Conservation (phyloP, 2,797 vertebrate genomes). For the Ara ararauna region DNA sequence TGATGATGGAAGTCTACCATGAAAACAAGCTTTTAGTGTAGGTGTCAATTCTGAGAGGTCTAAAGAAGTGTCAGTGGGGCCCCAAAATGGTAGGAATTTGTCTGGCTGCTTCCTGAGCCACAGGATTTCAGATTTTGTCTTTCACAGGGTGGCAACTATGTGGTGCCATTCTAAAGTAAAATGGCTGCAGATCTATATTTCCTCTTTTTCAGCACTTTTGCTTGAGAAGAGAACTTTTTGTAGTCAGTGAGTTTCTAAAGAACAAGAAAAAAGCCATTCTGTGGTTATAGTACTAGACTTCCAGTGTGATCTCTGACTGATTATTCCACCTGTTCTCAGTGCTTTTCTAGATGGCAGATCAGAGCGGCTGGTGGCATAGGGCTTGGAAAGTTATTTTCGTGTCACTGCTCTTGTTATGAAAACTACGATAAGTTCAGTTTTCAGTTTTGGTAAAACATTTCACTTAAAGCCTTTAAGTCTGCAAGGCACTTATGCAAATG, state of each 20-base stretch:
- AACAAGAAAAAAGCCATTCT: neutral
- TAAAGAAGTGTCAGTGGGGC: neutral
- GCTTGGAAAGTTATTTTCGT: neutral
- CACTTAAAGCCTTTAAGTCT: neutral
- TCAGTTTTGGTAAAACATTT: conserved; percentile 19
- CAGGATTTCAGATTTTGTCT: neutral
- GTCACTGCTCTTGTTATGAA: neutral
- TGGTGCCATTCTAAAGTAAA: neutral
- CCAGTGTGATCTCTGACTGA: neutral
- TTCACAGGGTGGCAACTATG: neutral
- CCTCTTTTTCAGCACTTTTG: neutral
- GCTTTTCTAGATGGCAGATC: neutral
- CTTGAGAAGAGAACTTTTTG: neutral
- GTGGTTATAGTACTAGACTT: neutral
- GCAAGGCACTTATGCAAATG: conserved; percentile 53
- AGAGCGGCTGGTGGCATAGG: neutral
- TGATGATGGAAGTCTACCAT: neutral
- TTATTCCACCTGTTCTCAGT: neutral
- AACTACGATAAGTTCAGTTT: neutral
- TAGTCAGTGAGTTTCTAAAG: neutral
- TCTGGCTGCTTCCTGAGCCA: neutral
- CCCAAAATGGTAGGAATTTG: neutral
- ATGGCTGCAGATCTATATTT: neutral
- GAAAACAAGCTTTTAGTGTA: neutral
- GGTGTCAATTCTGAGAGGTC: neutral